Percentiles rank a stretch among this genome's conserved stretches.
These are phyloP conservation scores for Oxyura jamaicensis DNA, from an alignment of 2,113 vertebrate genomes.

Conservation along the genomic window DNA sequence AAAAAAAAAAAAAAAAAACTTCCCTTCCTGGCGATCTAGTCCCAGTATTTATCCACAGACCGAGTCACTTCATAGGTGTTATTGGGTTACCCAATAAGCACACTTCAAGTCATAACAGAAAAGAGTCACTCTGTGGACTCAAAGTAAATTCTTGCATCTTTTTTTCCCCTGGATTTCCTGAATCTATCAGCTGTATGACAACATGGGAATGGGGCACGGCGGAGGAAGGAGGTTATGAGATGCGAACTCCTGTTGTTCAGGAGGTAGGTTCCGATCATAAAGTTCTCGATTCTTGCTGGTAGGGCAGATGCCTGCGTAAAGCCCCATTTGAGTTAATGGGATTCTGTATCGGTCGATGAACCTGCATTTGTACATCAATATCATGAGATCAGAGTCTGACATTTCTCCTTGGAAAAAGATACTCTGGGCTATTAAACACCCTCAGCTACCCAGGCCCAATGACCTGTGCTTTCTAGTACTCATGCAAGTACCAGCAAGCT, in stretches of 20 bases:
- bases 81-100: neutral
- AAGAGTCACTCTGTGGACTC: neutral
- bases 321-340: neutral
- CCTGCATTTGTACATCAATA: constrained; percentile 5
- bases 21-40: neutral
- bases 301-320: neutral
- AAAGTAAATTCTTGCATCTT: neutral
- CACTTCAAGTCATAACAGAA: neutral
- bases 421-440: neutral
- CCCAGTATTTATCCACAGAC: neutral
- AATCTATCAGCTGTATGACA: neutral
- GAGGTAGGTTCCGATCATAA: neutral
- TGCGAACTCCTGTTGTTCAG: neutral
- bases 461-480: neutral
- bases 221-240: neutral
- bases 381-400: neutral
- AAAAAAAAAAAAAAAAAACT: neutral
- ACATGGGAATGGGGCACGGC: neutral
- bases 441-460: neutral
- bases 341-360: neutral
- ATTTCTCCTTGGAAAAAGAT: neutral
- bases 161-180: neutral
- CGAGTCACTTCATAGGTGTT: neutral
- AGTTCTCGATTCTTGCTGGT: neutral
- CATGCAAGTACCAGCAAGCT: neutral